Conservation (phyloP, 2,888 invertebrate genomes). For the Synanthedon tipuliformis region DNA sequence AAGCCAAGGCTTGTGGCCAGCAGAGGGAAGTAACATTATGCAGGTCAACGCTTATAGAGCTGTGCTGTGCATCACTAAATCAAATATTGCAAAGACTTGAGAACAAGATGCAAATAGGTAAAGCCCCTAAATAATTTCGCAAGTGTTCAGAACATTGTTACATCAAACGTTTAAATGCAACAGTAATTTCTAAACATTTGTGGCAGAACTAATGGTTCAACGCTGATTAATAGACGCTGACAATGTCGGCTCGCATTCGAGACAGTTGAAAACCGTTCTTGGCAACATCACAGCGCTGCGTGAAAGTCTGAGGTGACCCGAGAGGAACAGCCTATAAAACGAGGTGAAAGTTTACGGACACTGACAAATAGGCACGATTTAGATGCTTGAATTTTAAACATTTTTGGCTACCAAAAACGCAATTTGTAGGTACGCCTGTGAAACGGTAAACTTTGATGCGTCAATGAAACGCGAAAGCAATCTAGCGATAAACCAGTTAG, state of each 20-base stretch:
- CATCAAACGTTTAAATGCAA: background rate
- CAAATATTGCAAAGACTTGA: too few species aligned
- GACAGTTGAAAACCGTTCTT: background rate
- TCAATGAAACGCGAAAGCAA: slow-evolving; percentile 5
- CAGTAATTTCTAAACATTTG: background rate
- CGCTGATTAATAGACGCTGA: background rate
- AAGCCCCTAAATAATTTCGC: too few species aligned
- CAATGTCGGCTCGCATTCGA: background rate
- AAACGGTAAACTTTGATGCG: slow-evolving; percentile 1
- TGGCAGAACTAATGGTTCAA: background rate
- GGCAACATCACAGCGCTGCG: slow-evolving; percentile 8
- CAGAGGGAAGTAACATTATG: too few species aligned
- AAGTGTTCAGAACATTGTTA: too few species aligned
- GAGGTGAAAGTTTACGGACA: slow-evolving; percentile 57
- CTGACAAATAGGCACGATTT: slow-evolving; percentile 40
- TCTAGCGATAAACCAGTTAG: slow-evolving; percentile 9
- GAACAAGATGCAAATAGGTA: too few species aligned
- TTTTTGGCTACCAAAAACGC: slow-evolving; percentile 13
- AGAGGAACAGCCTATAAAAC: slow-evolving; percentile 10
- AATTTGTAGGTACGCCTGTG: background rate
- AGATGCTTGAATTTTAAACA: slow-evolving; percentile 20
- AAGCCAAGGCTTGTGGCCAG: too few species aligned
- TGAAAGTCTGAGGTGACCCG: slow-evolving; percentile 39
- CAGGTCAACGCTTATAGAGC: too few species aligned
- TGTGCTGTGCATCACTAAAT: too few species aligned